Evolutionary conservation across 64 coral and sea anemone genomes (phyloP).

Genomic region (Porites lutea): DNA sequence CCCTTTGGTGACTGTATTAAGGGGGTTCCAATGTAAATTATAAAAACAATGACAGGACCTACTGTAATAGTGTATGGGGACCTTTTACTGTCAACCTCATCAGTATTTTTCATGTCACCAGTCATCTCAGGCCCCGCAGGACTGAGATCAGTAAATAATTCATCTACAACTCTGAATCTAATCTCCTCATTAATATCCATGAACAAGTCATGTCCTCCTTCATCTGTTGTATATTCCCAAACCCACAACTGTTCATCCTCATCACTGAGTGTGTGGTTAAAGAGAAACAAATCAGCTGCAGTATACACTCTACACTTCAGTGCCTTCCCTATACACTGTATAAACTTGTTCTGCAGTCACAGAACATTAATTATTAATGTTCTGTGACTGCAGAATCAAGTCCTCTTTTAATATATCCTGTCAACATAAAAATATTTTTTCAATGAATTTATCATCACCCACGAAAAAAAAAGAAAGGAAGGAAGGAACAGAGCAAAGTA

Average conservation of each 20-base stretch:
- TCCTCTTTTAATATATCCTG: too few species aligned
- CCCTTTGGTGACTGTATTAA: too few species aligned
- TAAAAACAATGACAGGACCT: not conserved
- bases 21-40: too few species aligned
- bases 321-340: too few species aligned
- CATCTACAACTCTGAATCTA: conserved; percentile 91
- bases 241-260: conserved; percentile 98
- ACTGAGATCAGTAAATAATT: conserved; percentile 91
- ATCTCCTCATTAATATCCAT: conserved; percentile 99
- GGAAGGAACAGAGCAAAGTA: too few species aligned
- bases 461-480: too few species aligned
- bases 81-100: conserved; percentile 84
- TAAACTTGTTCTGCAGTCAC: too few species aligned
- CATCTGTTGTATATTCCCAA: conserved; percentile 92
- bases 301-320: too few species aligned
- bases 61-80: conserved; percentile 94
- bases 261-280: conserved; percentile 69
- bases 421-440: too few species aligned
- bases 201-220: conserved; percentile 90
- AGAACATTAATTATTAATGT: too few species aligned
- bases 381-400: too few species aligned
- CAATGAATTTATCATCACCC: too few species aligned
- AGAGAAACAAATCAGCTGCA: not conserved
- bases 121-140: conserved; percentile 86
- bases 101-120: conserved; percentile 56